Conservation (phyloP, 2,888 invertebrate species). For the Pachymerium ferrugineum region DNA sequence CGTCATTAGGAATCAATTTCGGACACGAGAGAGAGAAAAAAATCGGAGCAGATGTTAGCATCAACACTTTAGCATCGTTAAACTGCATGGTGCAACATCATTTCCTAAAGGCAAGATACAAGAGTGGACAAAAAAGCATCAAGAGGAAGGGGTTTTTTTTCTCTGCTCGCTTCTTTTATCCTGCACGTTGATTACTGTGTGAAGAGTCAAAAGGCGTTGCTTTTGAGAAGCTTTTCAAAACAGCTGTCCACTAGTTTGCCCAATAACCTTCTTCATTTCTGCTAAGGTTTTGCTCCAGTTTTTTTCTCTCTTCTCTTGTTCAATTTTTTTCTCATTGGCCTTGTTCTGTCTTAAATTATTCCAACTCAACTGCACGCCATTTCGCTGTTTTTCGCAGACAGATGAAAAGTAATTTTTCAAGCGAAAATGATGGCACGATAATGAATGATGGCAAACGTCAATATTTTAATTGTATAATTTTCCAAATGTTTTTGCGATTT, state of each 20-base stretch:
- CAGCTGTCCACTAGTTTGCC: neutral
- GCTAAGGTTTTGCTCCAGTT: too few species aligned
- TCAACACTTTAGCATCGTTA: constrained; percentile 20
- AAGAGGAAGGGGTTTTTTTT: neutral
- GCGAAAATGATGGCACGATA: too few species aligned
- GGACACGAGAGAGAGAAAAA: constrained; percentile 8
- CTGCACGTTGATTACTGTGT: neutral
- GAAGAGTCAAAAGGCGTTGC: constrained; percentile 11
- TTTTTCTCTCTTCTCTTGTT: neutral
- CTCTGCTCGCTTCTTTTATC: neutral
- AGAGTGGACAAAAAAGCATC: neutral
- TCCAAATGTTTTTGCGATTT: too few species aligned
- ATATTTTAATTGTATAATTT: too few species aligned
- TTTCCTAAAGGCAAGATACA: constrained; percentile 23
- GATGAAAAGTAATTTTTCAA: too few species aligned
- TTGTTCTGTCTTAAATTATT: too few species aligned
- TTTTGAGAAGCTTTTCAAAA: constrained; percentile 1
- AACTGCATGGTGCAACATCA: constrained; percentile 27
- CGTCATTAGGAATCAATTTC: constrained; percentile 25
- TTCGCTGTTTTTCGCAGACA: too few species aligned
- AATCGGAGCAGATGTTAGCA: constrained; percentile 10
- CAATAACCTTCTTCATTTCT: neutral
- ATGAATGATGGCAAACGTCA: too few species aligned
- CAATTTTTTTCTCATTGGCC: neutral
- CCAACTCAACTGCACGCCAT: too few species aligned